These are phyloP conservation scores for Arrhamphus sclerolepis DNA, from an alignment of 2,797 vertebrate genomes.

Conservation along the genomic window DNA sequence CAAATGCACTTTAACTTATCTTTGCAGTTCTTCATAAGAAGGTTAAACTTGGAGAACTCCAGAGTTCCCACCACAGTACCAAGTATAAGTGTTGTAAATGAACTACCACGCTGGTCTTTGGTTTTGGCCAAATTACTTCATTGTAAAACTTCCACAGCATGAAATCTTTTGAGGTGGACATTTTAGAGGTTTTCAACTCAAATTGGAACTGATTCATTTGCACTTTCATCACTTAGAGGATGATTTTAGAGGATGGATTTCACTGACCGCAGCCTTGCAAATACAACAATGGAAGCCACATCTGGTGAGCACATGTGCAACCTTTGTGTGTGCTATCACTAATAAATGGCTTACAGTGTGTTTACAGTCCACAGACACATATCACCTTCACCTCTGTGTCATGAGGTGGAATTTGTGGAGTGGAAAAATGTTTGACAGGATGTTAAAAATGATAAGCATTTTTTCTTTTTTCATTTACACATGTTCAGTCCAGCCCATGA, in stretches of 20 bases:
- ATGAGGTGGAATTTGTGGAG: slow-evolving; percentile 27
- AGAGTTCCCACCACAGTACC: slow-evolving; percentile 4
- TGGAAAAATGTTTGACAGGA: slow-evolving; percentile 34
- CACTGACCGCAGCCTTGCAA: slow-evolving; percentile 48
- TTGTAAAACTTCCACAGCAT: slow-evolving; percentile 13
- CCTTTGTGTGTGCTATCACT: slow-evolving; percentile 56
- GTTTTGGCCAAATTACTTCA: slow-evolving; percentile 24
- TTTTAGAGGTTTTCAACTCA: slow-evolving; percentile 26
- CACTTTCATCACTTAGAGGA: slow-evolving; percentile 52
- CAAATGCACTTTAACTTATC: background rate
- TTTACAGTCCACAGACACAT: slow-evolving; percentile 56
- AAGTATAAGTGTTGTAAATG: slow-evolving; percentile 32
- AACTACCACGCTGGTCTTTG: slow-evolving; percentile 22
- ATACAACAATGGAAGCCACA: slow-evolving; percentile 68
- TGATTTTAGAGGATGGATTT: slow-evolving; percentile 35
- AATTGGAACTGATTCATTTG: slow-evolving; percentile 43
- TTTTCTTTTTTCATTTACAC: slow-evolving; percentile 22
- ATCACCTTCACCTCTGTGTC: slow-evolving; percentile 47
- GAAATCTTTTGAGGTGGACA: slow-evolving; percentile 27
- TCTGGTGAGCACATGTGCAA: slow-evolving; percentile 76
- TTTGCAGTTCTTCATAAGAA: background rate
- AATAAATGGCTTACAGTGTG: slow-evolving; percentile 35
- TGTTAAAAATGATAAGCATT: slow-evolving; percentile 28
- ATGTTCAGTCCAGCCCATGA: slow-evolving; percentile 24
- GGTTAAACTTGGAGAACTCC: slow-evolving; percentile 2